These are phyloP conservation scores for Copidosoma floridanum DNA, from an alignment of 1,140 invertebrate species.

Conservation along the genomic window DNA sequence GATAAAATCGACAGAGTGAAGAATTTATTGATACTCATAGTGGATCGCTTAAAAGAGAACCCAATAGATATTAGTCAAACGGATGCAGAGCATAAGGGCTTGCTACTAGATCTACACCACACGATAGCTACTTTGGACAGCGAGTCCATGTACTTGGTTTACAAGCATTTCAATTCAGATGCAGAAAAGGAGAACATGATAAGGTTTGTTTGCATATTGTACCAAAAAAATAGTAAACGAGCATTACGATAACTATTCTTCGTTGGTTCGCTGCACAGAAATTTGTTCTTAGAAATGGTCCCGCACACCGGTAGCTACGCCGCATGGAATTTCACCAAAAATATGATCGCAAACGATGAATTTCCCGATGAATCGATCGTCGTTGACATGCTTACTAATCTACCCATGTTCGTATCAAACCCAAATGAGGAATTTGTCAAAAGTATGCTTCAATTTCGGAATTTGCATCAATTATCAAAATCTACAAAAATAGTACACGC, in stretches of 20 bases:
- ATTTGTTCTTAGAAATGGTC: constrained; percentile 49
- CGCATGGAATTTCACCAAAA: constrained; percentile 42
- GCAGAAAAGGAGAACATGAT: background rate
- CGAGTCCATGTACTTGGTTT: constrained; percentile 39
- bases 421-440: constrained; percentile 43
- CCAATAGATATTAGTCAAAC: constrained; percentile 43
- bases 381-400: constrained; percentile 40
- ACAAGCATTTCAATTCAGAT: constrained; percentile 26
- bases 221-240: background rate
- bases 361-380: constrained; percentile 33
- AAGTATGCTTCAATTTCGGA: constrained; percentile 44
- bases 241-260: constrained; percentile 5
- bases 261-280: too few relatives aligned
- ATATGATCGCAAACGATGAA: constrained; percentile 41
- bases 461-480: constrained; percentile 24
- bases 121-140: constrained; percentile 42
- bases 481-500: constrained; percentile 36
- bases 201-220: constrained; percentile 2
- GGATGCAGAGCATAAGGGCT: constrained; percentile 43
- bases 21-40: constrained; percentile 42
- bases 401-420: constrained; percentile 45
- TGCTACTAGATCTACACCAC: constrained; percentile 43
- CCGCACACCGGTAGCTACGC: constrained; percentile 51
- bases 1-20: constrained; percentile 37
- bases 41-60: constrained; percentile 46